These are phyloP conservation scores for Amphiprion percula DNA, from an alignment of 2,113 vertebrate genomes.

Conservation along the genomic window DNA sequence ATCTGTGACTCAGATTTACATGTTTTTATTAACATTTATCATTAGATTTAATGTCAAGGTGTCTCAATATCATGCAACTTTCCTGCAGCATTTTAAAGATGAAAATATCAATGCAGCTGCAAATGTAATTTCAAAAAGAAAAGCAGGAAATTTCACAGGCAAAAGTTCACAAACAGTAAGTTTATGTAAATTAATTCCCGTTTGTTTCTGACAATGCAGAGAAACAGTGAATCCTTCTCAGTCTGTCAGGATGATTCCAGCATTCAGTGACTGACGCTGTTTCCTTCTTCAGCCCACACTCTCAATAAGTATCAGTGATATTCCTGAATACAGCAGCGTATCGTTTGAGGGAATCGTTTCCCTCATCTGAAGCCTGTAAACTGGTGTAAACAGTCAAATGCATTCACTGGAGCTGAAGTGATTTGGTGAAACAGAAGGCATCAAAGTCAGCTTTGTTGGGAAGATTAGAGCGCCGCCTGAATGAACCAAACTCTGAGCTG, in stretches of 20 bases:
- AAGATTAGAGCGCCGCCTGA: conserved; percentile 44
- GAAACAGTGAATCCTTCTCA: neutral
- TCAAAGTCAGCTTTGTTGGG: conserved; percentile 42
- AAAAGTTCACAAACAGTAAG: too few species aligned
- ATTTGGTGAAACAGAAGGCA: conserved; percentile 32
- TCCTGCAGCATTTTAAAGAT: too few species aligned
- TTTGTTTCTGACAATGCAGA: neutral
- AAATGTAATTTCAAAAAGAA: too few species aligned
- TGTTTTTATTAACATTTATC: too few species aligned
- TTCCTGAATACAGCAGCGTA: neutral
- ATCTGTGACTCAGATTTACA: too few species aligned
- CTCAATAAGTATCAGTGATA: neutral
- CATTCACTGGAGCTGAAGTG: conserved; percentile 29
- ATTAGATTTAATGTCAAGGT: too few species aligned
- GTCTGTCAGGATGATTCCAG: too few species aligned
- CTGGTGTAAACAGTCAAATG: conserved; percentile 31
- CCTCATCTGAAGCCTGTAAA: conserved; percentile 2
- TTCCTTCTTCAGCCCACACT: neutral
- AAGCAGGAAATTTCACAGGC: too few species aligned
- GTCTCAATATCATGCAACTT: too few species aligned
- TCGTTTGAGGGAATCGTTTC: neutral
- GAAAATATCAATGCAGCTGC: too few species aligned
- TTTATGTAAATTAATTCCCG: too few species aligned
- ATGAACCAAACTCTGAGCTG: conserved; percentile 44
- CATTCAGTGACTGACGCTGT: neutral